Base-by-base conservation (phyloP, 2,888 invertebrate species). In the Pristionchus entomophagus region DNA sequence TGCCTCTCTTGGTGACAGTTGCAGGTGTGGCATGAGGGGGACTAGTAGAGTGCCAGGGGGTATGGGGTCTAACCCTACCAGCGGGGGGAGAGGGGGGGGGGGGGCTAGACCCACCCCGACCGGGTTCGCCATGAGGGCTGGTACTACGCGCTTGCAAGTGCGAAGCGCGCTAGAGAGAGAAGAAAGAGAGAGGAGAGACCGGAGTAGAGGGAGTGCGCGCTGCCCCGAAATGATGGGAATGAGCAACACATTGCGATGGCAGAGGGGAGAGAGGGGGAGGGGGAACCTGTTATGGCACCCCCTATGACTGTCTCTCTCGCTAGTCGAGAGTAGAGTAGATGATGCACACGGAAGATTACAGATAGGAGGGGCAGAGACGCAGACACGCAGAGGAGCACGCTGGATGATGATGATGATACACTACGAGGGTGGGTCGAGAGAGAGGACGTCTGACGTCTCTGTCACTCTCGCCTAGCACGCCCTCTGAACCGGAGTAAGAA, bases 331-430 rank as follows among this genome's bases (percentile, higher is more conserved):
- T 59, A 22, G 6, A 59, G 45, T 45, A 45, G 45, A 45, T 45
- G 45, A 45, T 45, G 45, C 49, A 12, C 49, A 12, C 49, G 10
- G 49, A 49, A 17, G 17, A n/a, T 22, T 26, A 26, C 56, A 32
- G 32, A 32, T 12, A 32, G 62, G 62, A 29, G 53, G 19, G 53
- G 62, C 26, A 62, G 4, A 62, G 29, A 29, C 29, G 73, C 38
- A 73, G 41, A 73, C 41, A 73, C 73, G 73, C 41, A 69, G 69
- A 69, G 69, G 69, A n/a, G n/a, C n/a, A n/a, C n/a, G n/a, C n/a
- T n/a, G n/a, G n/a, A n/a, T n/a, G n/a, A n/a, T n/a, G n/a, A n/a
- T n/a, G n/a, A n/a, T 5, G 56, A 22, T n/a, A 59, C 56, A 59
- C 29, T 62, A 62, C 62, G 62, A n/a, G 5, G 56, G 19, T 5